These are phyloP conservation scores for Cottus gobio DNA, from an alignment of 2,113 vertebrate genomes.

Conservation along the genomic window DNA sequence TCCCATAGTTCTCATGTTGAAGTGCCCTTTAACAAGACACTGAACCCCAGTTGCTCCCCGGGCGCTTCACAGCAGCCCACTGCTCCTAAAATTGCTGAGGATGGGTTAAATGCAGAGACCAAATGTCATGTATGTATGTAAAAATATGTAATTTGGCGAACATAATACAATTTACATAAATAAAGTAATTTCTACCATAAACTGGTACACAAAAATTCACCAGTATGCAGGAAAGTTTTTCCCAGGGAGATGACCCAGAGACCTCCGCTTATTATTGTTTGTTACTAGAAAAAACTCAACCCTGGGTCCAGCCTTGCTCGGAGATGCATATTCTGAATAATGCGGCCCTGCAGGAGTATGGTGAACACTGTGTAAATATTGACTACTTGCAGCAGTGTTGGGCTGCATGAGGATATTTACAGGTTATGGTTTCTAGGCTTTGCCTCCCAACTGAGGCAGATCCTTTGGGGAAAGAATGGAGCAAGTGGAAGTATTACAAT, in stretches of 20 bases:
- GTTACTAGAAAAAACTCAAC: not conserved
- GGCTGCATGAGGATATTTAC: not conserved
- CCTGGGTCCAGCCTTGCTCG: not conserved
- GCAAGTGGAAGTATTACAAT: conserved; percentile 3
- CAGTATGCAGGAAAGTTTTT: not conserved
- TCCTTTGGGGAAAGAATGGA: conserved; percentile 11
- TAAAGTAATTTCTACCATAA: not conserved
- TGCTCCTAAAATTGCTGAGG: too few species aligned
- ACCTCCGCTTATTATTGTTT: not conserved
- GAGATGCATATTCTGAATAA: not conserved
- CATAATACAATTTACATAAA: too few species aligned
- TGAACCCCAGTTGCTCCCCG: too few species aligned
- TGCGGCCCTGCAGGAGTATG: not conserved
- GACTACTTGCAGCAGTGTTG: not conserved
- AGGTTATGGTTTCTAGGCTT: not conserved
- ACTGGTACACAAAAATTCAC: not conserved
- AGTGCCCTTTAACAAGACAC: too few species aligned
- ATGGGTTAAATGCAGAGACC: too few species aligned
- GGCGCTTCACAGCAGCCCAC: too few species aligned
- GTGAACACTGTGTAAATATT: not conserved
- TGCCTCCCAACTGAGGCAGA: conserved; percentile 4
- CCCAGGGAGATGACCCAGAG: not conserved
- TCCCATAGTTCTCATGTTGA: too few species aligned
- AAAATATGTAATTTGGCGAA: too few species aligned
- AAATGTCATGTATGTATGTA: too few species aligned